Percentiles rank a stretch among this genome's conserved stretches.
Conservation (phyloP, 37 sponge, comb jelly and placozoan species). For the Spongia lamella region DNA sequence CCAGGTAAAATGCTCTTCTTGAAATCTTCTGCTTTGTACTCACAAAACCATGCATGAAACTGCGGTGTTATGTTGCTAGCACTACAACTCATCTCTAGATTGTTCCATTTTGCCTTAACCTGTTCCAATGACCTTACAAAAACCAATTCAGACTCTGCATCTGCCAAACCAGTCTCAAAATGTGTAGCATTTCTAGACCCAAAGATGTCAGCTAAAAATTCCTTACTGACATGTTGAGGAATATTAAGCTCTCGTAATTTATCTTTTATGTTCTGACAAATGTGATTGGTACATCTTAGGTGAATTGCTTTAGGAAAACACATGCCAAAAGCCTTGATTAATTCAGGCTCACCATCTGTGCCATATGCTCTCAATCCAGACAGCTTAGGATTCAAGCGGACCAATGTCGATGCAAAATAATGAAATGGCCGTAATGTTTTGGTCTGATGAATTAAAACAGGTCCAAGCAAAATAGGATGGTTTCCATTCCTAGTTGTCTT, state of each 20-base stretch:
- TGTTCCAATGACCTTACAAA: background rate
- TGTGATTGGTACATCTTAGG: slow-evolving; percentile 29
- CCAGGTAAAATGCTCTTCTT: background rate
- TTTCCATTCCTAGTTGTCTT: background rate
- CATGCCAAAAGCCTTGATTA: slow-evolving; percentile 36
- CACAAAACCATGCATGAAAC: slow-evolving; percentile 34
- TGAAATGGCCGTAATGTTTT: slow-evolving; percentile 28
- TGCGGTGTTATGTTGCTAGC: background rate
- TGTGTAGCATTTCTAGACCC: slow-evolving; percentile 9
- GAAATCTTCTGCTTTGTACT: slow-evolving; percentile 29
- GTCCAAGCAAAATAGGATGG: slow-evolving; percentile 25
- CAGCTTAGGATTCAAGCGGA: slow-evolving; percentile 20
- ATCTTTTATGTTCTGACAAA: slow-evolving; percentile 32
- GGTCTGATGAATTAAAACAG: slow-evolving; percentile 41
- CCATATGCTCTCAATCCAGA: slow-evolving; percentile 18
- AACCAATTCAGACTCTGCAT: slow-evolving; percentile 4
- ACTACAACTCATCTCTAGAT: slow-evolving; percentile 24
- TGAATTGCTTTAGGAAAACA: slow-evolving; percentile 27
- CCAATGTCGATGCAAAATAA: slow-evolving; percentile 30
- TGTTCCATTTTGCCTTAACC: slow-evolving; percentile 18
- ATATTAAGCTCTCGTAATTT: slow-evolving; percentile 15
- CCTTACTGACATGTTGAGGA: background rate
- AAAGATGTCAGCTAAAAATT: slow-evolving; percentile 36
- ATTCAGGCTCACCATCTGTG: slow-evolving; percentile 46
- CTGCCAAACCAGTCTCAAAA: slow-evolving; percentile 31